Percentiles rank a stretch among this genome's conserved stretches.
Conservation (phyloP, 2,888 invertebrate species). For the Kuschelorhynchus macadamiae region DNA sequence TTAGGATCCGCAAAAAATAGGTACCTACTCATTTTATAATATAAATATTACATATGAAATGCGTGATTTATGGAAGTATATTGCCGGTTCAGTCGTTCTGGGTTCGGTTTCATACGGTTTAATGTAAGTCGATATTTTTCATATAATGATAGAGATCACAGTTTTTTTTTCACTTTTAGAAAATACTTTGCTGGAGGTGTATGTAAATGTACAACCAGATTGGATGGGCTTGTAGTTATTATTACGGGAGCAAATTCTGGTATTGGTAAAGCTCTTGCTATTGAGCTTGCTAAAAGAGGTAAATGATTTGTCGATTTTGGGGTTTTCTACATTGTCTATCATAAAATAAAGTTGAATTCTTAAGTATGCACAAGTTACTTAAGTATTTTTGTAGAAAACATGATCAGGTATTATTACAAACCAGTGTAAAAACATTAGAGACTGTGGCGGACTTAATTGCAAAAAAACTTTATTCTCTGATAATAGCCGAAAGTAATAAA, state of each 20-base stretch:
- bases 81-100: conserved; percentile 60
- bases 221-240: conserved; percentile 70
- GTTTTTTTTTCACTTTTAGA: conserved; percentile 57
- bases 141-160: conserved; percentile 21
- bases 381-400: no score
- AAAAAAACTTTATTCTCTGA: no score
- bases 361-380: no score
- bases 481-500: no score
- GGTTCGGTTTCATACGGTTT: conserved; percentile 63
- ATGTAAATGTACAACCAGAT: conserved; percentile 62
- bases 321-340: no score
- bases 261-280: conserved; percentile 72
- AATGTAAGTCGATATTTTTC: conserved; percentile 60
- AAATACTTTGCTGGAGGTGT: conserved; percentile 66
- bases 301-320: no score
- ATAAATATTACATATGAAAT: neutral
- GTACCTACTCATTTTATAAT: no score
- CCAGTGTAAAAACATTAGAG: no score
- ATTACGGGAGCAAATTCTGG: conserved; percentile 75
- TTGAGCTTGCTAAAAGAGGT: conserved; percentile 71
- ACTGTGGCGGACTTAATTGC: no score
- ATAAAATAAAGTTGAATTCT: no score
- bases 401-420: no score
- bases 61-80: conserved; percentile 63
- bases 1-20: no score